A percentile compares a stretch with the other conserved stretches of the same genome.
Evolutionary conservation across 1,140 invertebrate species (phyloP).

Genomic region (Babylonia areolata): DNA sequence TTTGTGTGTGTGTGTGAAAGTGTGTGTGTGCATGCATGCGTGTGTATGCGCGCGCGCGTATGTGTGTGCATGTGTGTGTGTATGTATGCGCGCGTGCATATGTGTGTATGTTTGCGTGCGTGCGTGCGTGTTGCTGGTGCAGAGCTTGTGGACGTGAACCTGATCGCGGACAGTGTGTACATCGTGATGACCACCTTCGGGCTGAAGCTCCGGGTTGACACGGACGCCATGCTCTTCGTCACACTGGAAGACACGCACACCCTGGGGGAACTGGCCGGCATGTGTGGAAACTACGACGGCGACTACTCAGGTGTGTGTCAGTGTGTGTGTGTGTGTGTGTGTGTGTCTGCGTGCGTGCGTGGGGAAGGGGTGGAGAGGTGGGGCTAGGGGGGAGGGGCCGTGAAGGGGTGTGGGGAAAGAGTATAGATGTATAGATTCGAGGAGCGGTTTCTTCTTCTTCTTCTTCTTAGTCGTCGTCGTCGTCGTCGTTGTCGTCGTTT

Average conservation of each 20-base stretch:
- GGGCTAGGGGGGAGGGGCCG: background rate
- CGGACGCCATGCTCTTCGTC: slow-evolving; percentile 23
- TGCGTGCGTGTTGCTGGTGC: background rate
- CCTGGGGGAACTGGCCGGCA: background rate
- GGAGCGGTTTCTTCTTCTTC: too few species aligned
- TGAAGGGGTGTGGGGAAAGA: too few species aligned
- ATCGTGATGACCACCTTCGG: background rate
- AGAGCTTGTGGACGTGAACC: background rate
- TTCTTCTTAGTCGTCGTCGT: too few species aligned
- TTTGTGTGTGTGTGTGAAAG: background rate
- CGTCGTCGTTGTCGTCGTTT: too few species aligned
- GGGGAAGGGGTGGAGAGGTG: background rate
- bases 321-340: background rate
- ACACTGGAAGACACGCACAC: background rate
- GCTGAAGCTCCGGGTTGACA: background rate
- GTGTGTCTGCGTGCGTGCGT: background rate
- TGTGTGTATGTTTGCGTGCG: slow-evolving; percentile 4
- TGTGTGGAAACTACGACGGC: slow-evolving; percentile 14
- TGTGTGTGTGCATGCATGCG: background rate
- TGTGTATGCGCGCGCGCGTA: background rate
- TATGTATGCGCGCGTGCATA: background rate
- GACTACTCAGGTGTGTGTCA: background rate
- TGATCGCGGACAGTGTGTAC: background rate
- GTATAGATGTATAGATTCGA: too few species aligned
- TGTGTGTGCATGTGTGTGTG: background rate